phyloP scores from a whole-genome alignment of 2,113 vertebrate genomes.

The Astur gentilis region DNA sequence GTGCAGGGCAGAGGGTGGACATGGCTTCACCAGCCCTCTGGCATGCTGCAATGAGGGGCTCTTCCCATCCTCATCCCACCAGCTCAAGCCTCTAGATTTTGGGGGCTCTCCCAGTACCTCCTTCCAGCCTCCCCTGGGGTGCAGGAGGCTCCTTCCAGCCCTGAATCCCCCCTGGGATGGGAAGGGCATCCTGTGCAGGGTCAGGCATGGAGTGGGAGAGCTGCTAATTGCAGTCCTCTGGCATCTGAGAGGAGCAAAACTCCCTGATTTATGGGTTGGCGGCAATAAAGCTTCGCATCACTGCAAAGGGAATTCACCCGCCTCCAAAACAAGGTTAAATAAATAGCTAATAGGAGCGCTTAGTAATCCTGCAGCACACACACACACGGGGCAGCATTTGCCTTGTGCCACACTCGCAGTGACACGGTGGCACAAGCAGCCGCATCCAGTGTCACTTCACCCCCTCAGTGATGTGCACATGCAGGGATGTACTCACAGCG shows the following conservation, averaged over 20 bases:
- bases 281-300: background rate
- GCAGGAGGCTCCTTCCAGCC: background rate
- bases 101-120: background rate
- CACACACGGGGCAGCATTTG: background rate
- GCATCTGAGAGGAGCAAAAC: background rate
- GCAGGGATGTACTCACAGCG: too few relatives aligned
- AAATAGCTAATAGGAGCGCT: slow-evolving; percentile 34
- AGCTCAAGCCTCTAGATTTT: background rate
- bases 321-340: slow-evolving; percentile 56
- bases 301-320: slow-evolving; percentile 27
- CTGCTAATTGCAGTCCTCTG: background rate
- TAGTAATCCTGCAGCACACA: background rate
- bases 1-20: background rate
- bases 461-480: background rate
- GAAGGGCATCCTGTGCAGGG: background rate
- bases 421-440: rapidly evolving
- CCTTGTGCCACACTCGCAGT: rapidly evolving
- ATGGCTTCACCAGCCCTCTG: background rate
- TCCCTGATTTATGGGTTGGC: slow-evolving; percentile 29
- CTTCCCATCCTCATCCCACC: background rate
- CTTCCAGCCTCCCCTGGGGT: background rate
- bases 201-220: background rate
- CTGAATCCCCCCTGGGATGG: rapidly evolving
- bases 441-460: background rate
- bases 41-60: background rate